Conservation (phyloP, 2,797 vertebrate genomes). For the Phataginus tricuspis region DNA sequence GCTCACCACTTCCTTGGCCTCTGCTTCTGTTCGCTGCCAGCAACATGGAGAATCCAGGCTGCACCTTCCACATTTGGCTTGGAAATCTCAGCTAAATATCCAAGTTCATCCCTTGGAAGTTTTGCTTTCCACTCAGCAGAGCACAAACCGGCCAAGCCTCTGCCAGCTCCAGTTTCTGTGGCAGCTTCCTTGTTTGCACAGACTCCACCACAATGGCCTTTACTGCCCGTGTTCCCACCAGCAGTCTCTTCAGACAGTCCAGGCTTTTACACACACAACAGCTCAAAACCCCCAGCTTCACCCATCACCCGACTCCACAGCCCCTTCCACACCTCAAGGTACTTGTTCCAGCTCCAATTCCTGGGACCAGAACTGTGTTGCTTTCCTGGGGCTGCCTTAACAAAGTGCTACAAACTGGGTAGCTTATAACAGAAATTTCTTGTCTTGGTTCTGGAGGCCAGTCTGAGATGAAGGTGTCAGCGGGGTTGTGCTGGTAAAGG, state of each 20-base stretch:
- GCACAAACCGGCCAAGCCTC: accelerated
- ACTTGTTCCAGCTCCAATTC: accelerated
- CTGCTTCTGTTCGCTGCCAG: accelerated
- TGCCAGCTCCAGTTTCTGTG: accelerated
- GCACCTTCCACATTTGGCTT: accelerated
- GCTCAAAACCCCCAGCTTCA: accelerated
- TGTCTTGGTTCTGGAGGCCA: not conserved
- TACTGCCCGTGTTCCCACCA: accelerated
- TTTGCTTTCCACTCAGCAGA: accelerated
- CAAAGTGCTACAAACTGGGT: not conserved
- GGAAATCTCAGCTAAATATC: no score
- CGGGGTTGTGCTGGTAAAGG: not conserved
- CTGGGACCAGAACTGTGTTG: accelerated
- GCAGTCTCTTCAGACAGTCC: accelerated
- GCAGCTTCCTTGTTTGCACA: accelerated
- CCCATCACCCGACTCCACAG: accelerated
- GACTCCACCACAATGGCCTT: not conserved
- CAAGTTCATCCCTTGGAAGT: accelerated
- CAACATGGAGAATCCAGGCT: no score
- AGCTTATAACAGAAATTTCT: not conserved
- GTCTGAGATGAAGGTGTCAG: not conserved
- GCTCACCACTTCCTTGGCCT: no score
- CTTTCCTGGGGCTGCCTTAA: accelerated
- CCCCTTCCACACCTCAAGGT: accelerated
- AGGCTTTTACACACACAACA: accelerated